phyloP scores from a whole-genome alignment of 1,140 invertebrate species.

The Oedothorax gibbosus region DNA sequence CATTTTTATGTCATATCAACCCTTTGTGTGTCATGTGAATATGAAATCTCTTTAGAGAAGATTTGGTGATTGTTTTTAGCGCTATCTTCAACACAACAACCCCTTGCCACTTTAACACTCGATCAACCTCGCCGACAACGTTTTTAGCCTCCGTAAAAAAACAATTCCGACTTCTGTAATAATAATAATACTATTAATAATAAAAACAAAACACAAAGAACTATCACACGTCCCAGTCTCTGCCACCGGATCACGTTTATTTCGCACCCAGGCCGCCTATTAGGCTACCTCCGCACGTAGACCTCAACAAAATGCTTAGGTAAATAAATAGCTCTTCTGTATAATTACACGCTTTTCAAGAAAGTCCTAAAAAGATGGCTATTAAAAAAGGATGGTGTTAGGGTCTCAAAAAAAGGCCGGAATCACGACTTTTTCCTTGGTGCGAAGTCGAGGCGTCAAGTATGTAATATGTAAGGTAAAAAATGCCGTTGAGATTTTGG shows the following conservation, averaged over 20 bases:
- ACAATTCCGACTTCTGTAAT: constrained; percentile 27
- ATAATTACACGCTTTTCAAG: constrained; percentile 46
- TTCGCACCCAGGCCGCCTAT: constrained; percentile 29
- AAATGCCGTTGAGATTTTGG: constrained; percentile 4
- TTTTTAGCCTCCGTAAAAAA: constrained; percentile 13
- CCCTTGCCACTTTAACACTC: constrained; percentile 30
- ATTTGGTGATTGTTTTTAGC: background rate
- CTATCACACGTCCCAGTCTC: constrained; percentile 11
- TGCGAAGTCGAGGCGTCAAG: constrained; percentile 39
- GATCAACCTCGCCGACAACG: constrained; percentile 18
- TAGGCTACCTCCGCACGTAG: constrained; percentile 36
- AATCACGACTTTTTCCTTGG: constrained; percentile 45
- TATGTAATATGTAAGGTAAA: background rate
- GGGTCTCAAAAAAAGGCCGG: background rate
- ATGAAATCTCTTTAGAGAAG: no score
- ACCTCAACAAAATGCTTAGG: constrained; percentile 44
- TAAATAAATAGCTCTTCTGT: constrained; percentile 52
- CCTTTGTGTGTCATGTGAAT: no score
- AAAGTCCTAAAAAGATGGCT: constrained; percentile 21
- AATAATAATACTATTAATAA: constrained; percentile 15
- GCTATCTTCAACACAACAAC: background rate
- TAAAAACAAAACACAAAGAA: background rate
- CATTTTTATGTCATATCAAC: no score
- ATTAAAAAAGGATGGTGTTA: constrained; percentile 27
- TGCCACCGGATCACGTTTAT: constrained; percentile 40